A percentile compares a stretch with the other conserved stretches of the same genome.
Conservation (phyloP, 1,140 invertebrate species). For the Oryzaephilus surinamensis region DNA sequence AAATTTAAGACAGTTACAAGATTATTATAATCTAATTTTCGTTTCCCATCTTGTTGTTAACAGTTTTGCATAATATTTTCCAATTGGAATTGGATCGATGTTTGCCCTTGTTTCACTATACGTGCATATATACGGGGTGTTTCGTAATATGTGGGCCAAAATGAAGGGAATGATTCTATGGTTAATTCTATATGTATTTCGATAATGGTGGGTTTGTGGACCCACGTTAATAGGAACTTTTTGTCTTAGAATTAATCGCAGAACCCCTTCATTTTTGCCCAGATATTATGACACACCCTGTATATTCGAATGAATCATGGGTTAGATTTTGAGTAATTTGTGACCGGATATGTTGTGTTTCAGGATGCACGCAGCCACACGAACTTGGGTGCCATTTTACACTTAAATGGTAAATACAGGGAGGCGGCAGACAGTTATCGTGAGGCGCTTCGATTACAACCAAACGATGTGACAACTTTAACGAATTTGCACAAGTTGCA, state of each 20-base stretch:
- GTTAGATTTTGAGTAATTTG: background rate
- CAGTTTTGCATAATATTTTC: no score
- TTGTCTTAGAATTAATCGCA: background rate
- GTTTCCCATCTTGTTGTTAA: no score
- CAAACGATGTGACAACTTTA: slow-evolving; percentile 74
- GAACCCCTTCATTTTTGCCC: no score
- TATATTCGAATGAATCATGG: background rate
- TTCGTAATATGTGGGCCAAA: no score
- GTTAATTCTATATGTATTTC: background rate
- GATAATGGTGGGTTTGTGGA: no score
- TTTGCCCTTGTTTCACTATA: no score
- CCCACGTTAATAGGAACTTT: background rate
- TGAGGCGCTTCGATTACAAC: slow-evolving; percentile 69
- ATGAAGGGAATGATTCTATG: no score
- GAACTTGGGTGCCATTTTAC: slow-evolving; percentile 87
- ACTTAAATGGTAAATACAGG: slow-evolving; percentile 78
- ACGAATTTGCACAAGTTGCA: slow-evolving; percentile 79
- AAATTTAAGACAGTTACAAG: no score
- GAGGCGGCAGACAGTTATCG: slow-evolving; percentile 78
- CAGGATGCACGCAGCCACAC: slow-evolving; percentile 82
- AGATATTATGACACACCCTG: background rate
- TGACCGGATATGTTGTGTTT: no score
- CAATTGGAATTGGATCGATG: no score
- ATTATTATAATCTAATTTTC: no score
- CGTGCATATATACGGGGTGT: no score